Conservation (phyloP, 1,140 invertebrate genomes). For the Pachypeltis micranthus region DNA sequence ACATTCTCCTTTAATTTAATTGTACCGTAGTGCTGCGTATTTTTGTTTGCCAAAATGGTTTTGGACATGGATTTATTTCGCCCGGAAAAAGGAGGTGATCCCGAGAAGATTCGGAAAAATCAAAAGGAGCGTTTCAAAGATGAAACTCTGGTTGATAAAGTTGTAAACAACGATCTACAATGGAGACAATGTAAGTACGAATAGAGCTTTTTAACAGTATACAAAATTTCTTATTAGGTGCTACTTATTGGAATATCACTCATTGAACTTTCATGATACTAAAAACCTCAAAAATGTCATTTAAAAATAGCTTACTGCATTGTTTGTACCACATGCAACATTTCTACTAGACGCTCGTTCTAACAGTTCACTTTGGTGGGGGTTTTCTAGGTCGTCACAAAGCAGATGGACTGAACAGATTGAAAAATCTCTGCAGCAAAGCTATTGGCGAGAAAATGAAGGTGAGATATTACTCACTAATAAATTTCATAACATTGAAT, state of each 20-base stretch:
- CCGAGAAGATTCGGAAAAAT: slow-evolving; percentile 80
- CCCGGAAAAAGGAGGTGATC: slow-evolving; percentile 86
- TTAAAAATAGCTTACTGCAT: too few species aligned
- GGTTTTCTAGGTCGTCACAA: slow-evolving; percentile 56
- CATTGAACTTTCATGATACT: too few species aligned
- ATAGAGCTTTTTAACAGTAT: too few species aligned
- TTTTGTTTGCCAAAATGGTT: slow-evolving; percentile 85
- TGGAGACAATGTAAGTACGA: slow-evolving; percentile 74
- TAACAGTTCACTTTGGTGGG: slow-evolving; percentile 17
- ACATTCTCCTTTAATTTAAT: too few species aligned
- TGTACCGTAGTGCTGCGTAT: too few species aligned
- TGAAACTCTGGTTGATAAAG: slow-evolving; percentile 77
- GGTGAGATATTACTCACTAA: too few species aligned
- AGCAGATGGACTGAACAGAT: slow-evolving; percentile 85
- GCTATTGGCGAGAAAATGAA: slow-evolving; percentile 98
- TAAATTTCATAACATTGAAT: too few species aligned
- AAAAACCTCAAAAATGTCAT: too few species aligned
- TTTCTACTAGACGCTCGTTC: too few species aligned
- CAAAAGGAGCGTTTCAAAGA: slow-evolving; percentile 91
- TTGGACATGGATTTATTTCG: slow-evolving; percentile 96
- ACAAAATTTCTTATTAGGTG: too few species aligned
- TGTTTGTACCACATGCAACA: too few species aligned
- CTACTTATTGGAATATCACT: too few species aligned
- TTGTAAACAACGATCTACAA: slow-evolving; percentile 73
- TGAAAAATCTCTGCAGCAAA: slow-evolving; percentile 94